Evolutionary conservation across 92 coral and sea anemone species (phyloP), one percentile per base, ranked within the genome.

Genomic region (Meandrina meandrites): DNA sequence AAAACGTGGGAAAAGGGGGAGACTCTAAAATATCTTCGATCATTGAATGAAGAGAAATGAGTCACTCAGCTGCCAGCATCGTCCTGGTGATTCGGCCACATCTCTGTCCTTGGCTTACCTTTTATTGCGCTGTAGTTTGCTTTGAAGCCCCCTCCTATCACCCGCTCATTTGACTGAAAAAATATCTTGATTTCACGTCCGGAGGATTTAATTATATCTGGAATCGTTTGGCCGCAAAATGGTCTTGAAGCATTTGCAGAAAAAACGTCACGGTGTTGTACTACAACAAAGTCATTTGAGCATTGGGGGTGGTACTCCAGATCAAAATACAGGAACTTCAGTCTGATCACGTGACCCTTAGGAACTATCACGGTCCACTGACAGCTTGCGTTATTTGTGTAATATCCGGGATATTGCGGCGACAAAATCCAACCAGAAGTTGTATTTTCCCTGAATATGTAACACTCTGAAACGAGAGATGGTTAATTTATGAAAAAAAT

Each of bases 351-450:
- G 48, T 75, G 80, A 56, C 73, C 68, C 3, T 32, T 21, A 12
- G 88, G 81, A 53, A 56, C 88, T 4, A 28, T 50, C 21, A 84
- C 14, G 12, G 21, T 42, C 80, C 88, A 84, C 21, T 16, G 62
- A 71, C 90, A 93, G 31, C 81, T 69, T 24, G 84, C 88, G 81
- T 93, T 81, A 73, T 82, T 88, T 27, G 83, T 60, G 84, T 91
- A 93, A 60, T 86, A 86, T 62, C 93, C 92, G 13, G 98, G 98
- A 48, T 95, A 93, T 56, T 80, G 88, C 8, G 96, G 98, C 2
- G 94, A 93, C 74, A 90, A 75, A 58, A 95, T 80, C 86, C 75
- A 75, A 14, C 89, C 95, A 15, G 84, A 82, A 11, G 86, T 28
- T 16, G 19, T 24, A 27, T 37, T 58, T n/a, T 54, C 10, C 32